Percentiles rank a stretch among this genome's conserved stretches.
Evolutionary conservation across 2,113 vertebrate genomes (phyloP).

Genomic region (Pionites leucogaster): DNA sequence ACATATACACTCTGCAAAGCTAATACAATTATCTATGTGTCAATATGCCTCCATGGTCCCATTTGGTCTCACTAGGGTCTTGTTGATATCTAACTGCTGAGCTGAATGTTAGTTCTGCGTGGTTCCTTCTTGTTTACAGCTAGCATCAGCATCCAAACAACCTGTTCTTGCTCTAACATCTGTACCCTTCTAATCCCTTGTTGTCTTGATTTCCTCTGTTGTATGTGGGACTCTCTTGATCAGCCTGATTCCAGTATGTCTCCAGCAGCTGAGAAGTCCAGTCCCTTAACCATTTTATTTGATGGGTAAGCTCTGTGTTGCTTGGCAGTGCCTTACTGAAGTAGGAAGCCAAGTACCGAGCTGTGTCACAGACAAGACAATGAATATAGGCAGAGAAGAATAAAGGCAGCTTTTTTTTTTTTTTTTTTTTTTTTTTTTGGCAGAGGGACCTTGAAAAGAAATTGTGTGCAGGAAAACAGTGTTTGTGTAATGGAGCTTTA

Average conservation of each 20-base stretch:
- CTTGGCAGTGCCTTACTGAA: neutral
- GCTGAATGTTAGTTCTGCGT: conserved; percentile 5
- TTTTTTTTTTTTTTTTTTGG: neutral
- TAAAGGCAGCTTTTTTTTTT: neutral
- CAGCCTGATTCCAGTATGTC: neutral
- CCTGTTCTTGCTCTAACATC: neutral
- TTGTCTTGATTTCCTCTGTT: neutral
- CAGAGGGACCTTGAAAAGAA: conserved; percentile 8
- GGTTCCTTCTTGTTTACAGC: conserved; percentile 16
- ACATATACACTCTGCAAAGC: neutral
- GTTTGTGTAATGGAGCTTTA: neutral
- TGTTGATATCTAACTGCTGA: conserved; percentile 13
- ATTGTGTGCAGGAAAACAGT: neutral
- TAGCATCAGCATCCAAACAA: neutral
- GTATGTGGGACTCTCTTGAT: neutral
- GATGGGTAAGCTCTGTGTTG: neutral
- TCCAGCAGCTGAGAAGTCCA: neutral
- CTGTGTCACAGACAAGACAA: neutral
- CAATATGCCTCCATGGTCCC: neutral
- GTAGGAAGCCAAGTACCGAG: neutral
- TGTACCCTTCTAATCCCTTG: neutral
- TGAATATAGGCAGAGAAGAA: neutral
- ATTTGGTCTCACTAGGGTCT: conserved; percentile 24
- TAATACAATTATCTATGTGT: conserved; percentile 31
- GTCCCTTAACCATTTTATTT: neutral